phyloP scores from a whole-genome alignment of 2,113 vertebrate species.

The Hydrochoerus hydrochaeris region DNA sequence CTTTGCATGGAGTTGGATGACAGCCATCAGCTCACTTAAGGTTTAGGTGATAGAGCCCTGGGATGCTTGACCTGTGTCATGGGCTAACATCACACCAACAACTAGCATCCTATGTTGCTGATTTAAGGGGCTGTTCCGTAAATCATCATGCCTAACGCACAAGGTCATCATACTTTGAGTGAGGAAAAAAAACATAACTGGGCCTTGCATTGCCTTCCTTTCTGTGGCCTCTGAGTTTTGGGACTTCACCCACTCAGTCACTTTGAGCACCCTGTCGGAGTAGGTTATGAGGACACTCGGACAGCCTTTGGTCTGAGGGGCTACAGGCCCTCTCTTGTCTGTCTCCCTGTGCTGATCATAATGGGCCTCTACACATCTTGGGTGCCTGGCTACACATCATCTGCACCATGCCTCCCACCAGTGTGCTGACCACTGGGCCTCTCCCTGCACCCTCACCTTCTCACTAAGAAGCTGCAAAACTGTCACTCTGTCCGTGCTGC shows the following conservation, averaged over 20 bases:
- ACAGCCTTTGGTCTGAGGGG: accelerated
- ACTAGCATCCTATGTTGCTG: no score
- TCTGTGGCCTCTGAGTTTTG: neutral
- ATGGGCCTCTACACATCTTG: accelerated
- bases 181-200: neutral
- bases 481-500: accelerated
- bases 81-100: neutral
- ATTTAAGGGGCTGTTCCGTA: neutral
- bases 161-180: neutral
- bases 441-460: accelerated
- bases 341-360: neutral
- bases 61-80: neutral
- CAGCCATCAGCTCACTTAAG: neutral
- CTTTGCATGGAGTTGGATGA: neutral
- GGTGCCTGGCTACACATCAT: accelerated
- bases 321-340: accelerated
- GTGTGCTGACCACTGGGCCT: neutral
- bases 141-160: neutral
- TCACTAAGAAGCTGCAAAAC: accelerated
- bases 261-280: neutral
- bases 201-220: neutral
- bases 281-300: neutral
- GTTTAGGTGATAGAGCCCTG: neutral
- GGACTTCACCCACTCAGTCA: no score
- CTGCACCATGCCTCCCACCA: neutral